Base-by-base conservation (phyloP, 2,113 vertebrate species). In the Aleadryas rufinucha region DNA sequence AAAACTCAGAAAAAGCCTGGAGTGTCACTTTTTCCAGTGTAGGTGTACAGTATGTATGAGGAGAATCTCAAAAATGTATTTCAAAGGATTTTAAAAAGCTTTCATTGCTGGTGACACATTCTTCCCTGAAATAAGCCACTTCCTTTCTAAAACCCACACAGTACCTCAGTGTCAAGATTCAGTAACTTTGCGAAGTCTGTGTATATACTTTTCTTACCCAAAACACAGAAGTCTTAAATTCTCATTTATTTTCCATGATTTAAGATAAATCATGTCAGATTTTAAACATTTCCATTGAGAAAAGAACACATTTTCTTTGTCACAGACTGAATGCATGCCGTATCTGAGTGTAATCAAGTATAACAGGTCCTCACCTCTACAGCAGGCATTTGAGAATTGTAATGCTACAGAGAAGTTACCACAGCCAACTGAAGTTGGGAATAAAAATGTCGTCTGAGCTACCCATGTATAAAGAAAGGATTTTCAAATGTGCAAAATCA, bases 1-100 rank as follows among this genome's bases (percentile, higher is more conserved):
- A 97, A 97, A 97, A 94, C 61, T 96, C 92, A 90, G 94, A 93
- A 97, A 96, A 97, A 89, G 69, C 57, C 81, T 98, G 97, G 97
- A 98, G 97, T 98, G 98, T 98, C 98, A 99, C 93, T 98, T 98
- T 99, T 99, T 99, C 99, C 99, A 98, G 98, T 98, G 99, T 99
- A 99, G 99, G 99, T 98, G 99, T 98, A 95, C 61, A 94, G 42
- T 87, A 88, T 76, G 87, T 64, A 97, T 70, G 94, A 98, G 97
- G 96, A 97, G 94, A 97, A 97, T 95, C 97, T 97, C 91, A 96
- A 97, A 96, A 96, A 93, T 95, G 84, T 95, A 98, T 97, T 97
- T 97, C 93, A 98, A 93, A 93, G 93, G 97, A 95, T 96, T 90
- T 96, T 90, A 90, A 97, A 80, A 97, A 84, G 88, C 92, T 96